Evolutionary conservation across 37 sponge, comb jelly and placozoan genomes (phyloP).

Genomic region (Oscarella lobularis): DNA sequence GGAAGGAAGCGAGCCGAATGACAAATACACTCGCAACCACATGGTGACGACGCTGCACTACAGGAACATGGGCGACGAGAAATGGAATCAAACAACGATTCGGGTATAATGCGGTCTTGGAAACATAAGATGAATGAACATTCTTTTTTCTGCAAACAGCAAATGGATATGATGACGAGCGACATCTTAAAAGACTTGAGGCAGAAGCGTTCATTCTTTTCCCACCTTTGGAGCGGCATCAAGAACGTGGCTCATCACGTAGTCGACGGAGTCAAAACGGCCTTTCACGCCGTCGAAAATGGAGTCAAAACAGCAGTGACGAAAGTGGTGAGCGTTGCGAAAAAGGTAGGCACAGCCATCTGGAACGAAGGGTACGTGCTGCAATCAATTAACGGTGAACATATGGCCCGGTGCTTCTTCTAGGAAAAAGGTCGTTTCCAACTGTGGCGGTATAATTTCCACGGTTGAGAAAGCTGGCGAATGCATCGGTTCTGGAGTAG

Average conservation of each 20-base stretch:
- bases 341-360: background rate
- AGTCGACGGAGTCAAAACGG: background rate
- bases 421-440: background rate
- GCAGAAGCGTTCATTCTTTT: background rate
- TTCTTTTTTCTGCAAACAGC: too few relatives aligned
- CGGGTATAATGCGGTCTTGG: background rate
- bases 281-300: background rate
- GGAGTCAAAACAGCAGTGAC: background rate
- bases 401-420: background rate
- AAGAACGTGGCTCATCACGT: background rate
- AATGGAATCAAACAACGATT: background rate
- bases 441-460: background rate
- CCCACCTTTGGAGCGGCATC: background rate
- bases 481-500: background rate
- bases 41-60: background rate
- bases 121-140: too few relatives aligned
- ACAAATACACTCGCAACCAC: background rate
- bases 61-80: background rate
- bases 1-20: background rate
- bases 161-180: too few relatives aligned
- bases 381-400: background rate
- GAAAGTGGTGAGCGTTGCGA: background rate
- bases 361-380: background rate
- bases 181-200: too few relatives aligned
- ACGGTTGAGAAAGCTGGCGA: background rate